Evolutionary conservation across 2,888 invertebrate genomes (phyloP), one percentile per base, ranked within the genome.

Genomic region (Xanthorhoe designata): DNA sequence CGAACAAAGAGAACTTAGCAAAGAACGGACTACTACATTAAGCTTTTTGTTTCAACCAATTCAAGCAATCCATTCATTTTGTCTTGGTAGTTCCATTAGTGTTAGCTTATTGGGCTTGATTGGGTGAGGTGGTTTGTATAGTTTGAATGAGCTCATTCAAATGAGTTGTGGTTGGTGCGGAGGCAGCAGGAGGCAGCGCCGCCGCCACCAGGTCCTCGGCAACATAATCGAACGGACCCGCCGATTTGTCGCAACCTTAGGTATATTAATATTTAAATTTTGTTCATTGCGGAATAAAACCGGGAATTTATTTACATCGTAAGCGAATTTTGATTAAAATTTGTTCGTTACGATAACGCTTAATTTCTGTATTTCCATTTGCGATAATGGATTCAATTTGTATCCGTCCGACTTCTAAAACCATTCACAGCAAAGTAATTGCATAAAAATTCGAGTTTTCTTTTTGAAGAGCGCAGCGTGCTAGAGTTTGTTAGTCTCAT

Each of bases 241-340:
- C 61, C 60, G 67, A 4, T 60, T 72, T 69, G 63, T 69, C 61
- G 56, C 52, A 69, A 70, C 64, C 60, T 54, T 59, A n/a, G n/a
- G n/a, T n/a, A 68, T 70, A 64, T 70, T 69, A 57, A 68, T 68
- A 70, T 65, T 65, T 65, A 67, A 55, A 61, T 68, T 72, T 69
- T 68, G 69, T 70, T 72, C 69, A 70, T 64, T 62, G 51, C 53
- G 60, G 64, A 72, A 70, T 72, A 71, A 72, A 72, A 66, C 60
- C 60, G 59, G 51, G 49, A 71, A 71, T 74, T 66, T 70, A 72
- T 71, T 69, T 60, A 59, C 71, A 59, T 61, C 57, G 66, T 56
- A 61, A 69, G 64, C 67, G 67, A 67, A 64, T 71, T 72, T 72
- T 69, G 69, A 74, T 71, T 71, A 70, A 70, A 72, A 66, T 65